Base-by-base conservation (phyloP, 2,888 invertebrate species). In the Lasioglossum oenotherae region DNA sequence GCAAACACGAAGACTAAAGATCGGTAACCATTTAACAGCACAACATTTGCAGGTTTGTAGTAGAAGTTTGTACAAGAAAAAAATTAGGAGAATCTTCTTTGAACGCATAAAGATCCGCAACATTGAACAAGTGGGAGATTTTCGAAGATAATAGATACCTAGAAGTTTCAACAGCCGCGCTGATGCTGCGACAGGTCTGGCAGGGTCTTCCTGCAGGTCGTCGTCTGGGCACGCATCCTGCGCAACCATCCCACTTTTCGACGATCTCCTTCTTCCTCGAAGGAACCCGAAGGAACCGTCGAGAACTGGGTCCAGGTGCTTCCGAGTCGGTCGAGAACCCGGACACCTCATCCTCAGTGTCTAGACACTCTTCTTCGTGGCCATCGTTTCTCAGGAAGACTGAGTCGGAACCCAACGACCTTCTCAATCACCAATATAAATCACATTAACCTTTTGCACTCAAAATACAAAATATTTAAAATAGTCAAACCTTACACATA, bases 261-360 rank as follows among this genome's bases (percentile, higher is more conserved):
- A 94, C 91, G 31, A 93, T 81, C 31, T 93, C 92, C 80, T 92
- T 94, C 87, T 93, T 94, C 89, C 91, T 93, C 81, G 92, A 93
- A 81, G 92, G 96, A 94, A 94, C 96, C 95, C 91, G 96, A 94
- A 91, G 95, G 95, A 93, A 95, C 92, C 92, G 94, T 90, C 90
- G 94, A 91, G 93, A 93, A 89, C 92, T 95, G 88, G 92, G 94
- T 82, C 93, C 95, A 74, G 92, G 94, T 87, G 91, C 97, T 89
- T 98, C 98, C 92, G 98, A 98, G 93, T 98, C 98, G 64, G 98
- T 98, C 84, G 98, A 98, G 93, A 98, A 97, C 92, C 97, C 97
- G 92, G 98, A 98, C 91, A 98, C 97, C 93, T 98, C 98, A 93
- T 98, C 98, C 93, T 98, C 98, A 27, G 98, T 98, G 92, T 98